Evolutionary conservation across 2,797 vertebrate genomes (phyloP), one percentile per base, ranked within the genome.

Genomic region (Halcyon leucocephala): DNA sequence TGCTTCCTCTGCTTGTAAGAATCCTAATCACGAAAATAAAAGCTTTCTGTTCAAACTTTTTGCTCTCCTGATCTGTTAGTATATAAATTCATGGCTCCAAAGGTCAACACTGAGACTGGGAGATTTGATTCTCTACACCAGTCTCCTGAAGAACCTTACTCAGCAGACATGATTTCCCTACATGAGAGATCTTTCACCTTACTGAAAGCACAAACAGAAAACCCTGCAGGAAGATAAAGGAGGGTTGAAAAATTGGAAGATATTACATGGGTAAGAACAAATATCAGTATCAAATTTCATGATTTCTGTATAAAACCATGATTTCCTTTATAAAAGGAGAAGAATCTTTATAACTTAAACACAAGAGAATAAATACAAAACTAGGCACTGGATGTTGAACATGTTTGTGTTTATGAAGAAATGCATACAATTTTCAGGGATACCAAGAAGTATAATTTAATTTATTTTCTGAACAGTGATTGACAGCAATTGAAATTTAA

Each of bases 391-490:
- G 10, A 22, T 57, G 10, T 80, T 69, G 41, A 86, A 78, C 41
- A 42, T 11, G 1, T 15, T 60, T 70, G 6, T 41, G 10, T 29
- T 80, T 82, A 29, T 58, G 28, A 86, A 70, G 29, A 79, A 90
- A 90, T 61, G 10, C 1, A 18, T 60, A 24, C 4, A 62, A 41
- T 82, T 82, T 79, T 58, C 28, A 73, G 39, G 6, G 16, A n/a
- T 60, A 60, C 3, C 0, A 8, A 60, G 29, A 82, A 39, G 8
- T 10, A 31, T 29, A 33, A 62, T 67, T 84, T 35, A 0, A 3
- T 17, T 58, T 79, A 21, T 83, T 89, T 90, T 66, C 52, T 87
- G 35, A 57, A 48, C 28, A 58, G 5, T 42, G 66, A 92, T 82
- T 35, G 12, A 65, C 33, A 73, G 39, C 12, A 85, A 55, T 15